phyloP scores from a whole-genome alignment of 2,888 invertebrate genomes.

The Amblyteles armatorius region DNA sequence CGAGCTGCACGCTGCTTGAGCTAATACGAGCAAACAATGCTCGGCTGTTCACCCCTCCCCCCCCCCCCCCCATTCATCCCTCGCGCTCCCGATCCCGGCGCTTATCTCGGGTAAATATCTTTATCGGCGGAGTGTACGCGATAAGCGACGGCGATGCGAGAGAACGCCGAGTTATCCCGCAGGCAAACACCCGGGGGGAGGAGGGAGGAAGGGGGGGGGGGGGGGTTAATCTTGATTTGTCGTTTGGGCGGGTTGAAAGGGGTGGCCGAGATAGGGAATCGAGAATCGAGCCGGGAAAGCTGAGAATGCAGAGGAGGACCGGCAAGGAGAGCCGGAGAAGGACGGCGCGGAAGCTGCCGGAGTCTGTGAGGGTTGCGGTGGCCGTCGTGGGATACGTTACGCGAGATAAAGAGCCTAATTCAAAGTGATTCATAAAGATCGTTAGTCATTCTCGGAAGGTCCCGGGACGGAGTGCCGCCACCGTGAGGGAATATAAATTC shows the following conservation, averaged over 20 bases:
- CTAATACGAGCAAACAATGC: conserved; percentile 75
- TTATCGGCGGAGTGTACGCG: conserved; percentile 74
- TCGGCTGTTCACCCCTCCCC: conserved; percentile 19
- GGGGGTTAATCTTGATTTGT: conserved; percentile 73
- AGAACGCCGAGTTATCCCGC: conserved; percentile 68
- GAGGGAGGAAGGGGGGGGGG: not conserved
- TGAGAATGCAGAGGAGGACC: conserved; percentile 35
- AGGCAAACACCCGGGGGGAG: conserved; percentile 66
- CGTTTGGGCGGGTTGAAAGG: conserved; percentile 60
- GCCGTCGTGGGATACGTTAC: conserved; percentile 57
- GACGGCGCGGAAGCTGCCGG: conserved; percentile 52
- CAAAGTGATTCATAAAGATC: conserved; percentile 75
- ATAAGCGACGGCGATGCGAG: conserved; percentile 56
- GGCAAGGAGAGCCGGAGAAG: conserved; percentile 8
- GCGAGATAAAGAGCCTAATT: conserved; percentile 70
- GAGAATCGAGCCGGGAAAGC: conserved; percentile 36
- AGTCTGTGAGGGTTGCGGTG: conserved; percentile 35
- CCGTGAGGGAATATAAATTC: conserved; percentile 59
- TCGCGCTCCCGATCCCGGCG: conserved; percentile 45
- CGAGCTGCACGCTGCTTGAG: conserved; percentile 59
- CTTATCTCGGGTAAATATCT: conserved; percentile 79
- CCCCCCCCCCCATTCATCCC: not conserved
- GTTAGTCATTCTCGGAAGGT: conserved; percentile 73
- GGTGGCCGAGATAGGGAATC: conserved; percentile 41
- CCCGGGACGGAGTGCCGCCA: conserved; percentile 41